These are phyloP conservation scores for Macrobrachium nipponense DNA, from an alignment of 1,140 invertebrate species.

Conservation along the genomic window DNA sequence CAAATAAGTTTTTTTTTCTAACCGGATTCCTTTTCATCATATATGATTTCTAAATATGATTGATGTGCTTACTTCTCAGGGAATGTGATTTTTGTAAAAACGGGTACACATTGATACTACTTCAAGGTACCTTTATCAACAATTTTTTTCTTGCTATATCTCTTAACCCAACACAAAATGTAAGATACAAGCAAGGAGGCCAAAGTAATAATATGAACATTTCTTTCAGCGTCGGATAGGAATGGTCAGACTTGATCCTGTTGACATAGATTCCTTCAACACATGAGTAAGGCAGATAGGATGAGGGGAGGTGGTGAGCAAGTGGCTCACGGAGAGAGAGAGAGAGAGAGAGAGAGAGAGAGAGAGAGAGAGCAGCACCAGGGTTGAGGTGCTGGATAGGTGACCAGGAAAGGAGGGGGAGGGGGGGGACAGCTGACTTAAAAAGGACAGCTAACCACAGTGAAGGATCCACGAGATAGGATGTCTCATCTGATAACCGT, in stretches of 20 bases:
- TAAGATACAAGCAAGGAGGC: too few species aligned
- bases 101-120: too few species aligned
- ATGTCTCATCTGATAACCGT: too few species aligned
- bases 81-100: too few species aligned
- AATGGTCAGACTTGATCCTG: not conserved
- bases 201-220: not conserved
- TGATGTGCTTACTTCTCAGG: too few species aligned
- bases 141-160: too few species aligned
- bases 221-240: not conserved
- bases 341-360: constrained; percentile 23
- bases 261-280: not conserved
- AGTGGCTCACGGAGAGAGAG: not conserved
- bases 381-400: not conserved
- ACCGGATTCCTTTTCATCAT: too few species aligned
- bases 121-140: too few species aligned
- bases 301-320: not conserved
- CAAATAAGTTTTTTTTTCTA: too few species aligned
- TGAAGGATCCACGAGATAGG: too few species aligned
- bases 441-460: not conserved
- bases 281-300: not conserved
- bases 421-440: not conserved
- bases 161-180: too few species aligned
- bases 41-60: too few species aligned
- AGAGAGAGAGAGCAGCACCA: not conserved
- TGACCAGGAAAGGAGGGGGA: not conserved